Percentiles rank a stretch among this genome's conserved stretches.
Conservation (phyloP, 2,113 vertebrate genomes). For the Xerus inauris region DNA sequence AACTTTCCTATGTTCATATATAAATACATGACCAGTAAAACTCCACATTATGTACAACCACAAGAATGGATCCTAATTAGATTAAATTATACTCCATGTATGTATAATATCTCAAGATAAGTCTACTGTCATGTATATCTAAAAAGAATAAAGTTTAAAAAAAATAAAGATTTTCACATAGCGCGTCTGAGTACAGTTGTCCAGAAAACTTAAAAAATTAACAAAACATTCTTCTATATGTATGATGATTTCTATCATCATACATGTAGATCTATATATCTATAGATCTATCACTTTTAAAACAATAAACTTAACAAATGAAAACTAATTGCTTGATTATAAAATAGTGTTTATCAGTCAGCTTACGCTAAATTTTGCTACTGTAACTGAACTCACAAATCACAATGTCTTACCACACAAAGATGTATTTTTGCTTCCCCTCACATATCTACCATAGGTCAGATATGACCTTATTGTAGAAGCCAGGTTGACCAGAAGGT, state of each 20-base stretch:
- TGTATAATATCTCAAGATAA: too few relatives aligned
- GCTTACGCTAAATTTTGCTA: neutral
- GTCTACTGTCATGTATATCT: too few relatives aligned
- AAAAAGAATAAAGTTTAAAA: neutral
- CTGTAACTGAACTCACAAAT: constrained; percentile 6
- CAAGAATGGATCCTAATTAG: too few relatives aligned
- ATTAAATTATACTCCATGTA: too few relatives aligned
- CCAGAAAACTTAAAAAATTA: neutral
- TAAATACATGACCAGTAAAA: too few relatives aligned
- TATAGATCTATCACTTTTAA: constrained; percentile 6
- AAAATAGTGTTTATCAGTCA: constrained; percentile 34
- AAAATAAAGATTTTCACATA: neutral
- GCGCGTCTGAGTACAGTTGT: neutral
- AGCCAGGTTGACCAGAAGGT: neutral
- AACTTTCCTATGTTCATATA: too few relatives aligned
- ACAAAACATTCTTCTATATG: neutral
- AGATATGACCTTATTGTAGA: neutral
- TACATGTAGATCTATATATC: too few relatives aligned
- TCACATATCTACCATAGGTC: neutral
- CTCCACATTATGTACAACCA: too few relatives aligned
- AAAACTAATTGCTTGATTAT: neutral
- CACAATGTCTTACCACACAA: neutral
- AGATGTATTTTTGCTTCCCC: neutral
- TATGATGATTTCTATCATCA: neutral
- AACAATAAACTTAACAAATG: neutral